These are phyloP conservation scores for Dipus sagitta DNA, from an alignment of 2,797 vertebrate genomes.

Conservation along the genomic window DNA sequence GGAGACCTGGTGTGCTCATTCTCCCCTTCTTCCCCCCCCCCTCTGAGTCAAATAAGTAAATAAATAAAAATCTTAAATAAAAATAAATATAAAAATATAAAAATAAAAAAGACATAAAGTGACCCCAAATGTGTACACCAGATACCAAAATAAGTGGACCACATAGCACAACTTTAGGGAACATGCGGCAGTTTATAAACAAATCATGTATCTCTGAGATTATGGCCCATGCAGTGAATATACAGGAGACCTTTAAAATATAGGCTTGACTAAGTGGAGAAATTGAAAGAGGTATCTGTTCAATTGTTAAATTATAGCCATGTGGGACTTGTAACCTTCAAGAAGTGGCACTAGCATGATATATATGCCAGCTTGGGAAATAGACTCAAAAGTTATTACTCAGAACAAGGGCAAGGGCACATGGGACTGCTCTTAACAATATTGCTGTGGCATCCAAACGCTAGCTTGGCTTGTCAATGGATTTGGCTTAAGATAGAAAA, in stretches of 20 bases:
- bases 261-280: neutral
- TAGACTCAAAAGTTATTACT: constrained; percentile 32
- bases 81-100: no score
- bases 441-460: constrained; percentile 41
- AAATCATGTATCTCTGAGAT: neutral
- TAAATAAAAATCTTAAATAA: no score
- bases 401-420: constrained; percentile 13
- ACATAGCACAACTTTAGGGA: neutral
- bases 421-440: constrained; percentile 8
- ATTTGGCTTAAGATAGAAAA: neutral
- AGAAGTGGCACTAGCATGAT: neutral
- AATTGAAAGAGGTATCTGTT: neutral
- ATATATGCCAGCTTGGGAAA: constrained; percentile 1
- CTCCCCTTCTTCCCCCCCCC: no score
- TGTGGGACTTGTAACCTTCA: neutral
- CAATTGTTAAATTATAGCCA: neutral
- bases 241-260: neutral
- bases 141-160: neutral
- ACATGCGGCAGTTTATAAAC: neutral
- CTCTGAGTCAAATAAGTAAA: no score
- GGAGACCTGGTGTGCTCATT: no score
- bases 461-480: neutral
- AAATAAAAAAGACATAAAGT: neutral
- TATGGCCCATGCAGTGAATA: neutral
- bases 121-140: neutral